Conservation (phyloP, 2,797 vertebrate species). For the Xenops minutus region DNA sequence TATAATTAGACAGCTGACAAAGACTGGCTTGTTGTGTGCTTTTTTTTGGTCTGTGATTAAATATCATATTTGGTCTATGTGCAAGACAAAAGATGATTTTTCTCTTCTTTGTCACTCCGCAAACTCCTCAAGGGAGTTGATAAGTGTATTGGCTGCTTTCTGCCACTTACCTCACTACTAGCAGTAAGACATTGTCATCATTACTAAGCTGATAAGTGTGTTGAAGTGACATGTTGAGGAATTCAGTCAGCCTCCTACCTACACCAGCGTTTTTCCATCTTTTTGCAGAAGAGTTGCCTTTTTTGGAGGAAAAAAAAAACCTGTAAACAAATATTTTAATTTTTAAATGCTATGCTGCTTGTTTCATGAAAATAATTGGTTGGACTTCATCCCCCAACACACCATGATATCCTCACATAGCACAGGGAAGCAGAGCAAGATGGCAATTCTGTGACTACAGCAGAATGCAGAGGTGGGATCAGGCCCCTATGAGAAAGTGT, state of each 20-base stretch:
- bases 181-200: constrained; percentile 2
- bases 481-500: neutral
- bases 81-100: constrained; percentile 34
- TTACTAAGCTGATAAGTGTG: constrained; percentile 13
- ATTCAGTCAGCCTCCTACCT: neutral
- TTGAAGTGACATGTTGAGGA: neutral
- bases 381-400: neutral
- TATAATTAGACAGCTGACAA: constrained; percentile 60
- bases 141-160: constrained; percentile 38
- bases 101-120: constrained; percentile 40
- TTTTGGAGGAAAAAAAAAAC: neutral
- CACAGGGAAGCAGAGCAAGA: neutral
- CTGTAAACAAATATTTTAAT: neutral
- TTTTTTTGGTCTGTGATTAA: neutral
- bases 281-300: neutral
- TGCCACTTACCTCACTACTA: constrained; percentile 56
- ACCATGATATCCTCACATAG: rapidly evolving
- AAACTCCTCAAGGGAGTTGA: constrained; percentile 42
- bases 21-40: neutral
- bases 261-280: neutral
- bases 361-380: neutral
- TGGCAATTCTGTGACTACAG: neutral
- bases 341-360: neutral
- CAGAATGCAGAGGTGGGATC: neutral
- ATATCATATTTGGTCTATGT: constrained; percentile 26